These are phyloP conservation scores for Drosophila eugracilis DNA, from an alignment of 1,140 invertebrate species.

Conservation along the genomic window DNA sequence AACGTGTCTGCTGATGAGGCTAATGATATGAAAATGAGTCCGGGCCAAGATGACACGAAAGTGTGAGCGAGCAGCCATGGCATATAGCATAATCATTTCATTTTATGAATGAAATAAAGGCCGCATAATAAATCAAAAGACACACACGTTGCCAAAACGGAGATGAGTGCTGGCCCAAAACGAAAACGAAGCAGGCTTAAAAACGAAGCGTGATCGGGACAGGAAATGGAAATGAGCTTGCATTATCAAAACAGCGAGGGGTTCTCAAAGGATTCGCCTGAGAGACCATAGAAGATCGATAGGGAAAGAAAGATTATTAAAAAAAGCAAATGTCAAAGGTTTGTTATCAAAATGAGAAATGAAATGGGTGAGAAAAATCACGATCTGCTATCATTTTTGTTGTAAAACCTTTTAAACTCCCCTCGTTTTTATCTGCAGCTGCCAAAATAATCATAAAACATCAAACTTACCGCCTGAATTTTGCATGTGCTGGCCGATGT, in stretches of 20 bases:
- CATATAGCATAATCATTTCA: constrained; percentile 53
- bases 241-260: constrained; percentile 33
- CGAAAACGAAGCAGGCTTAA: constrained; percentile 42
- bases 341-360: too few relatives aligned
- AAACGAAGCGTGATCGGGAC: constrained; percentile 44
- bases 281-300: not conserved
- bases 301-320: not conserved
- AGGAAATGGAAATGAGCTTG: constrained; percentile 53
- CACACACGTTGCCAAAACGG: constrained; percentile 50
- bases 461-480: constrained; percentile 75
- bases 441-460: constrained; percentile 50
- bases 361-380: too few relatives aligned
- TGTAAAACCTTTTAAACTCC: constrained; percentile 7
- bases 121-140: constrained; percentile 65
- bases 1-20: constrained; percentile 62
- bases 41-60: constrained; percentile 65
- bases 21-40: constrained; percentile 78
- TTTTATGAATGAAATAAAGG: constrained; percentile 68
- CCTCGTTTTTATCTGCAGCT: constrained; percentile 34
- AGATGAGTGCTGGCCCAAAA: constrained; percentile 53
- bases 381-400: too few relatives aligned
- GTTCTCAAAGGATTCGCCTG: not conserved
- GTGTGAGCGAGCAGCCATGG: constrained; percentile 27
- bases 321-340: not conserved
- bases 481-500: constrained; percentile 70